Evolutionary conservation across 2,888 invertebrate genomes (phyloP).

Genomic region (Scaeva pyrastri): DNA sequence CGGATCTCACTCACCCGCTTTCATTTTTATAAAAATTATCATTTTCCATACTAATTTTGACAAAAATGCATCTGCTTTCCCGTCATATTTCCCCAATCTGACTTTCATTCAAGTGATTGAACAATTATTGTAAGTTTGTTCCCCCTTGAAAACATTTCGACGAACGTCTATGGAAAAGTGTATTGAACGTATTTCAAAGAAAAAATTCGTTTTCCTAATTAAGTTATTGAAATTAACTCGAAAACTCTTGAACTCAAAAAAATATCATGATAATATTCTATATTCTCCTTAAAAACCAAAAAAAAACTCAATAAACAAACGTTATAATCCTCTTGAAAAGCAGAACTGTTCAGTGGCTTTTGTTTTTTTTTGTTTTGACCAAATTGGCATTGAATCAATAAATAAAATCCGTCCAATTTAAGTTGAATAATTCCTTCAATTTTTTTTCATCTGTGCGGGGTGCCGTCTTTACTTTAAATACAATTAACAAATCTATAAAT

Average conservation of each 20-base stretch:
- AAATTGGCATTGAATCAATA: slow-evolving; percentile 10
- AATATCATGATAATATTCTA: not conserved
- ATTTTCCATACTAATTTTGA: no score
- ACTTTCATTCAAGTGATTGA: no score
- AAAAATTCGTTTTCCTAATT: not conserved
- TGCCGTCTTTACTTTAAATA: not conserved
- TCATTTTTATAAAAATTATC: no score
- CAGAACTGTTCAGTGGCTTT: slow-evolving; percentile 5
- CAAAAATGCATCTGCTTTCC: no score
- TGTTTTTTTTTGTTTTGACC: no score
- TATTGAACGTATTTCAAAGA: not conserved
- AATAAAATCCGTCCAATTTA: not conserved
- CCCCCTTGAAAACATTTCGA: no score
- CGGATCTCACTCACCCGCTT: no score
- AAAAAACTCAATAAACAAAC: not conserved
- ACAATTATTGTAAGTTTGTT: no score
- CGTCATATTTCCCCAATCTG: no score
- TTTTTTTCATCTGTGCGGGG: not conserved
- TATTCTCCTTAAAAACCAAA: not conserved
- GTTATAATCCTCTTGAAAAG: not conserved
- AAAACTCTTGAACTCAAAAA: not conserved
- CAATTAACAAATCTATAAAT: not conserved
- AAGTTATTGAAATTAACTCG: not conserved
- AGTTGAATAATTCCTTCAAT: not conserved
- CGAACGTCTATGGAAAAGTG: no score